Conservation (phyloP, 2,113 vertebrate species). For the Lota lota region DNA sequence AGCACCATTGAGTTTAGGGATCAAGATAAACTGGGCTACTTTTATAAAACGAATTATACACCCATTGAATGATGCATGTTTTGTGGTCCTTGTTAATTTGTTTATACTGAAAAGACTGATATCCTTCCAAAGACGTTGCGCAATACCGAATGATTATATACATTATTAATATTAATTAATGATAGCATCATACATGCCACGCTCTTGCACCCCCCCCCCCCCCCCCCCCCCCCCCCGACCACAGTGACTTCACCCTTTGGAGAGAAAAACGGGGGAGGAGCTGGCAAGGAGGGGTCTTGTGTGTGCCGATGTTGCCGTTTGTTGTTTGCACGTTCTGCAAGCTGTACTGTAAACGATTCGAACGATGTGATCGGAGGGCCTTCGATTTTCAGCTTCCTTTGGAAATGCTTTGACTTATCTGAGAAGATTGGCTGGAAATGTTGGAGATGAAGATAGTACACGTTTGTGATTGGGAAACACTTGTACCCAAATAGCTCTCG, state of each 20-base stretch:
- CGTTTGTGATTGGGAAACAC: constrained; percentile 12
- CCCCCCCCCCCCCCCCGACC: constrained; percentile 19
- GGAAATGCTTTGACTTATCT: constrained; percentile 32
- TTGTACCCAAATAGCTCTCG: constrained; percentile 18
- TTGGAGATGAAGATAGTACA: background rate
- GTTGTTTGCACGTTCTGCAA: constrained; percentile 56
- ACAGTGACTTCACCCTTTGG: constrained; percentile 31
- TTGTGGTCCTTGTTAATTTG: too few species aligned
- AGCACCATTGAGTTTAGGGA: too few species aligned
- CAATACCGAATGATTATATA: too few species aligned
- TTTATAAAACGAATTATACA: too few species aligned
- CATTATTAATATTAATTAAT: too few species aligned
- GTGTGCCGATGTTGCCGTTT: constrained; percentile 51
- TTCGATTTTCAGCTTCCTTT: constrained; percentile 25
- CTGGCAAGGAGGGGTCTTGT: constrained; percentile 36
- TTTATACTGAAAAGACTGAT: too few species aligned
- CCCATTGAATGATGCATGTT: too few species aligned
- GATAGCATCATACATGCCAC: too few species aligned
- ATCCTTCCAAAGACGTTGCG: too few species aligned
- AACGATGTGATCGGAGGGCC: constrained; percentile 30
- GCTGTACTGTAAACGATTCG: constrained; percentile 19
- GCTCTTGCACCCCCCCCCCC: background rate
- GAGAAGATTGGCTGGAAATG: constrained; percentile 14
- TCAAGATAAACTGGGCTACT: too few species aligned
- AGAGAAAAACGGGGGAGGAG: constrained; percentile 47